Evolutionary conservation across 2,797 vertebrate species (phyloP), one percentile per base, ranked within the genome.

Genomic region (Spea hammondii): DNA sequence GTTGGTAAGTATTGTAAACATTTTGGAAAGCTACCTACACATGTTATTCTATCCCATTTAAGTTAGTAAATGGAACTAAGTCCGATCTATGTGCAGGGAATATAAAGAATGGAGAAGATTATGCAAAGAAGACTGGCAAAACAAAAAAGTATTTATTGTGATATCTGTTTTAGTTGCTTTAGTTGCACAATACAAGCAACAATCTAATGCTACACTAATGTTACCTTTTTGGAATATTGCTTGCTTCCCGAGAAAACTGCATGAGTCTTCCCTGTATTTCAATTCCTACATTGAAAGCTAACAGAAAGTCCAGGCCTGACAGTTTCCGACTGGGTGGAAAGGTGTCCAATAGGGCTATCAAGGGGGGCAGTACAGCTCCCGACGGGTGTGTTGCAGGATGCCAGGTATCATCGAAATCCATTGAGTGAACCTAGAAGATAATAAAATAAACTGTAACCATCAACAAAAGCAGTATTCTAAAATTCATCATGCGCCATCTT

Each of bases 341-440:
- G 0, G 90, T 86, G 89, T 98, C 96, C 0, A 91, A 88, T 70
- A 97, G 86, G n/a, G 95, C 95, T 82, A 95, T 88, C 80, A 98
- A 85, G 0, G 93, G 91, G 0, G 97, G 94, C 7, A 98, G 89
- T 79, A 98, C 91, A 0, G 94, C 91, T 0, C 96, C 97, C 0
- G 96, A 97, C 7, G 96, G 96, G 77, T 99, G 96, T 51, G 96
- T 98, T n/a, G 97, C 95, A 53, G 96, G 97, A 71, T 98, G 92
- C 96, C 97, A 98, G 0, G 95, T 99, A 85, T 99, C 96, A 0
- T 98, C 96, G 88, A 97, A 99, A 84, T 98, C 96, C 97, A 99
- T 97, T 9, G 97, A 96, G 87, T 98, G 97, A 72, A 96, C 92
- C 97, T 98, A 73, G 17, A 0, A 54, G 55, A 45, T 50, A 60